Evolutionary conservation across 2,888 invertebrate species (phyloP), one percentile per base, ranked within the genome.

Genomic region (Polydrusus cervinus): DNA sequence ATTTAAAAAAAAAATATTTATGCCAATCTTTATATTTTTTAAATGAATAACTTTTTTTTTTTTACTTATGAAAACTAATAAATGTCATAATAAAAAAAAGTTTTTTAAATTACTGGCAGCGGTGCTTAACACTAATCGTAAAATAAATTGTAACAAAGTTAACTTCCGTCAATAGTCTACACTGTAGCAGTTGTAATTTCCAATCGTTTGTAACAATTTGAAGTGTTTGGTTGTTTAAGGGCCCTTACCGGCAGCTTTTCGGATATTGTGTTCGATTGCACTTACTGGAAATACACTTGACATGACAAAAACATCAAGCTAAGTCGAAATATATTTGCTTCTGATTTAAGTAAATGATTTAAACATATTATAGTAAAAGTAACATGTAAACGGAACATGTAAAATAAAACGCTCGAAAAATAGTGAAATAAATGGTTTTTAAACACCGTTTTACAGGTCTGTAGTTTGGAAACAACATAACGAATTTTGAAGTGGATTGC

Each of bases 161-260:
- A 34, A 66, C 18, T 49, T n/a, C 25, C 5, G 25, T 34, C 20
- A 38, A 53, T 40, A 25, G 40, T 38, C 3, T 14, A 11, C 53
- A 40, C 25, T 66, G 30, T 47, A 65, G 16, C 47, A 72, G 57
- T 49, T 72, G 72, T 72, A 66, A 65, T 65, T 65, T 71, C 55
- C 57, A 71, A 72, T 72, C 72, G 64, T 66, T 72, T 60, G 66
- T 60, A 47, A 47, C 72, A 72, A 57, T 72, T 66, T 43, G 49
- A 47, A 57, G 60, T 72, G 66, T 72, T 72, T 65, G 60, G 65
- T 51, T 47, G 18, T 47, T 55, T 14, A 38, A 72, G 65, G 11
- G 65, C 65, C 45, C 71, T 71, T 47, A 20, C 11, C 47, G 16
- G n/a, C 43, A 38, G 47, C 72, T 34, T 64, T 57, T 66, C 60